phyloP scores from a whole-genome alignment of 2,113 vertebrate species.

The Hucho hucho region DNA sequence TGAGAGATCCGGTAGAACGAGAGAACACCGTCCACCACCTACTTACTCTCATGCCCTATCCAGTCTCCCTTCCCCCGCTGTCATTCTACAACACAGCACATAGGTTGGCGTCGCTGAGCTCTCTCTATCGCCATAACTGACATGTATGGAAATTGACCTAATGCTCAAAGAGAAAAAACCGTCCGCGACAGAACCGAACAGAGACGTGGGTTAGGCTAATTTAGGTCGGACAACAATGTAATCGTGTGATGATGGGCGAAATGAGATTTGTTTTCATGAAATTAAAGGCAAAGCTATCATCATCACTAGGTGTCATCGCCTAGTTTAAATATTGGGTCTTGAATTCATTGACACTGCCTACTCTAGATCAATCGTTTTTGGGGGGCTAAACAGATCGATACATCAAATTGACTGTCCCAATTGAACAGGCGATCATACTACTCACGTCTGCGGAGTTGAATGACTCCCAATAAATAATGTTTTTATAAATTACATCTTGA shows the following conservation, averaged over 20 bases:
- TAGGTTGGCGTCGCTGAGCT: conserved; percentile 61
- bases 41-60: conserved; percentile 20
- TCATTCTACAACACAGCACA: conserved; percentile 49
- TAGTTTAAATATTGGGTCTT: background rate
- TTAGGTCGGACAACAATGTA: background rate
- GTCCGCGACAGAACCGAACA: conserved; percentile 27
- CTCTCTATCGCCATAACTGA: conserved; percentile 52
- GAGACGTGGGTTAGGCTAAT: background rate
- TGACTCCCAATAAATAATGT: too few species aligned
- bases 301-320: background rate
- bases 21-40: conserved; percentile 54
- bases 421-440: too few species aligned
- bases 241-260: conserved; percentile 34
- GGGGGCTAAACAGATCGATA: too few species aligned
- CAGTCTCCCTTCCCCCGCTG: conserved; percentile 42
- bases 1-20: conserved; percentile 17
- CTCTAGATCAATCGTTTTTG: too few species aligned
- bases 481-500: too few species aligned
- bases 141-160: conserved; percentile 66
- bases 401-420: too few species aligned
- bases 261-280: conserved; percentile 50
- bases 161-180: conserved; percentile 35
- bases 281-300: background rate
- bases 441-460: too few species aligned
- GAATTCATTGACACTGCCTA: background rate